Base-by-base conservation (phyloP, 2,797 vertebrate species). In the Parauchenoglanis punctatus region DNA sequence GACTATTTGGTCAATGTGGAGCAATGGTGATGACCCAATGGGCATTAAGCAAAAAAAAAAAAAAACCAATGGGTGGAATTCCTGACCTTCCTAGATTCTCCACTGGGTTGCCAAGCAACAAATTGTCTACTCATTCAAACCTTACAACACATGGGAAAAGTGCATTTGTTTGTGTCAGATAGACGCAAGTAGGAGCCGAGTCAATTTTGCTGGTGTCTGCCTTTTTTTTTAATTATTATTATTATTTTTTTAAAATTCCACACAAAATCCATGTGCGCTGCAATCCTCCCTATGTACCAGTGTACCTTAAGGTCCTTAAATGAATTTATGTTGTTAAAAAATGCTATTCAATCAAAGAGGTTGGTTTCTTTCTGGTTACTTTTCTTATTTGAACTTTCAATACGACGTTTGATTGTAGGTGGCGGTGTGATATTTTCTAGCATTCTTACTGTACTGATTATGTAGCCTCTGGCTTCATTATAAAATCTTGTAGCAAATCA, bases 1-100 rank as follows among this genome's bases (percentile, higher is more conserved):
- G 95, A 96, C 90, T 99, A 99, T 92, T 91, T 95, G 23, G 97
- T 96, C 92, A 99, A 98, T 6, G 97, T 99, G 87, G 98, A 98
- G 91, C 97, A 96, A 91, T 99, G 98, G 98, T 95, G 94, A 86
- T 93, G 93, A 90, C 59, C 54, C n/a, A 23, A 0, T 59, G 59
- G 65, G 10, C 63, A 70, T 63, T 49, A 31, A 28, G n/a, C 63
- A 17, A 25, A 13, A 11, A 11, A 70, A 65, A 28, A 31, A 13
- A 28, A 31, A 68, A 28, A 68, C 31, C 56, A 31, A 77, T 20
- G 83, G 59, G 76, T 75, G 52, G 40, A 65, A 31, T 65, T 82
- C 28, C 15, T 25, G 28, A 18, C 28, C 40, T 88, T 72, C 13
- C 4, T 31, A 31, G 65, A 83, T 5, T 56, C 17, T 70, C 59